Evolutionary conservation across 2,888 invertebrate genomes (phyloP).

Genomic region (Drosophila monieri): DNA sequence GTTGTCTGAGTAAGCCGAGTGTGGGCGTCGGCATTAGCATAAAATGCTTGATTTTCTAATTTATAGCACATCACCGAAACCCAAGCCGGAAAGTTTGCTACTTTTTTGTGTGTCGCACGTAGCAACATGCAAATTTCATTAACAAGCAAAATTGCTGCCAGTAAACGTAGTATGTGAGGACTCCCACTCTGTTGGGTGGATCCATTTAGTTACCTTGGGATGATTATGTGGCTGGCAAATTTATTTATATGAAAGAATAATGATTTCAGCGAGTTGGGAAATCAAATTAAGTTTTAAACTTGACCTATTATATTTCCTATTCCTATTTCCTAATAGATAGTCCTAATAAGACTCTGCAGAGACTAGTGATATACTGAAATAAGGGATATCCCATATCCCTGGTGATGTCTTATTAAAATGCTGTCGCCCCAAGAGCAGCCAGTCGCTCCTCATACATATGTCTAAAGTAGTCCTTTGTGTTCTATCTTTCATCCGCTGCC

Average conservation of each 20-base stretch:
- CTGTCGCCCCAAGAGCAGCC: slow-evolving; percentile 53
- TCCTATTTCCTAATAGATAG: too few species aligned
- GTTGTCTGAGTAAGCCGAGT: slow-evolving; percentile 39
- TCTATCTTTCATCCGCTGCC: slow-evolving; percentile 17
- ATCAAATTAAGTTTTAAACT: too few species aligned
- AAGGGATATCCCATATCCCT: slow-evolving; percentile 8
- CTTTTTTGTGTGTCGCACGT: slow-evolving; percentile 60
- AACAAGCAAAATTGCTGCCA: slow-evolving; percentile 70
- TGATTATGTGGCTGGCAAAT: neutral
- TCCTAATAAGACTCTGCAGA: neutral
- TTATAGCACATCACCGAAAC: slow-evolving; percentile 74
- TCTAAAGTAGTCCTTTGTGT: slow-evolving; percentile 34
- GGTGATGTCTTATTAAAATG: slow-evolving; percentile 72
- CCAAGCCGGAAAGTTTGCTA: slow-evolving; percentile 48
- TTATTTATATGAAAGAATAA: neutral
- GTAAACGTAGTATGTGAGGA: slow-evolving; percentile 48
- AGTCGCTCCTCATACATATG: slow-evolving; percentile 12
- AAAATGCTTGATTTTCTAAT: slow-evolving; percentile 77
- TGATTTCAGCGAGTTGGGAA: too few species aligned
- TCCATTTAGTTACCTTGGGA: slow-evolving; percentile 5
- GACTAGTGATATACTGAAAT: slow-evolving; percentile 21
- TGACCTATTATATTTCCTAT: too few species aligned
- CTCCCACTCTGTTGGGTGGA: slow-evolving; percentile 1
- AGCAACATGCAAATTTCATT: slow-evolving; percentile 75
- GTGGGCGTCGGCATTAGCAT: slow-evolving; percentile 66